These are phyloP conservation scores for Drosophila carrolli DNA, from an alignment of 1,140 invertebrate genomes.

Conservation along the genomic window DNA sequence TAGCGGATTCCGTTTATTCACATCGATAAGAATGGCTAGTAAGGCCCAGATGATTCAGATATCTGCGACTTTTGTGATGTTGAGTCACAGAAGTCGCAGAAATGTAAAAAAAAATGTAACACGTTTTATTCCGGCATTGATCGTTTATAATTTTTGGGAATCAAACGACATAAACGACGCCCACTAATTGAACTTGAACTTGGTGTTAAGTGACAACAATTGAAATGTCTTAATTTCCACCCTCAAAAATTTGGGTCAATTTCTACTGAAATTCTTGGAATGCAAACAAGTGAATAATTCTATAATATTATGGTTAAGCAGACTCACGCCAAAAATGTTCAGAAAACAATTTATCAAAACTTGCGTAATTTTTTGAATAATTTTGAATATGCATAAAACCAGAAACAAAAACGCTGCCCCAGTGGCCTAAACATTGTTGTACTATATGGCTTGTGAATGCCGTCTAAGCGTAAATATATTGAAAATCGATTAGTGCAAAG, in stretches of 20 bases:
- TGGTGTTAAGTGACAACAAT: slow-evolving; percentile 70
- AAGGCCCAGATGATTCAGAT: slow-evolving; percentile 15
- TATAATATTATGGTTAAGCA: not conserved
- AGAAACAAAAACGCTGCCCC: slow-evolving; percentile 7
- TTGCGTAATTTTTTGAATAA: slow-evolving; percentile 18
- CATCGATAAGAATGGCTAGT: slow-evolving; percentile 10
- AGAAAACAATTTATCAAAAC: slow-evolving; percentile 31
- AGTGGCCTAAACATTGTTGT: slow-evolving; percentile 16
- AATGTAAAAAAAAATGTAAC: not conserved
- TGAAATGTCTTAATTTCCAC: slow-evolving; percentile 66
- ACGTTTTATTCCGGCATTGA: not conserved
- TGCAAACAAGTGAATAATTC: slow-evolving; percentile 35
- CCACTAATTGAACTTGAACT: slow-evolving; percentile 71
- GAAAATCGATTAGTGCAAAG: slow-evolving; percentile 70
- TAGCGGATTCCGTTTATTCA: not conserved
- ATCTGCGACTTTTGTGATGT: not conserved
- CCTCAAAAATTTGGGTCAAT: slow-evolving; percentile 46
- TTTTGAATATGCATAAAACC: slow-evolving; percentile 33
- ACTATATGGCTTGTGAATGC: slow-evolving; percentile 25
- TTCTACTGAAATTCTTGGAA: slow-evolving; percentile 21
- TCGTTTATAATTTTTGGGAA: slow-evolving; percentile 7
- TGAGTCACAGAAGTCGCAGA: slow-evolving; percentile 16
- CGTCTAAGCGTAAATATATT: slow-evolving; percentile 39
- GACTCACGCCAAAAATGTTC: not conserved
- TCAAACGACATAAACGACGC: slow-evolving; percentile 30